Evolutionary conservation across 2,888 invertebrate genomes (phyloP), one percentile per base, ranked within the genome.

Genomic region (Leptogaster cylindrica): DNA sequence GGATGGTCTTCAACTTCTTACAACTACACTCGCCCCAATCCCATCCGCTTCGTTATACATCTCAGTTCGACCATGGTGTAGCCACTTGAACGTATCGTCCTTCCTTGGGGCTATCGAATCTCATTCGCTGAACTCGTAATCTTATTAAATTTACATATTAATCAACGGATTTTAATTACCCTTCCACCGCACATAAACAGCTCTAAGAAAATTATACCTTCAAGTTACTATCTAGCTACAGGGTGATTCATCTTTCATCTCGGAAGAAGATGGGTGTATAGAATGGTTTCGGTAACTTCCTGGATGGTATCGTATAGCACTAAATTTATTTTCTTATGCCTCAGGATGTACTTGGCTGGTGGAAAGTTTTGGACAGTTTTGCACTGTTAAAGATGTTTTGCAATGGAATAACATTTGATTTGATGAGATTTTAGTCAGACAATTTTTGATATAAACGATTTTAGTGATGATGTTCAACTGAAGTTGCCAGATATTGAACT

Each of bases 21-120:
- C n/a, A 44, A 10, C 10, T 27, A 23, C 16, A 18, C 14, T 44
- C 18, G 14, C 39, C 18, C 14, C 10, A 7, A 10, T 6, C 23
- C 5, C 39, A 12, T 36, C 39, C 10, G 16, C 12, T 25, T 23
- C 8, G 16, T 41, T 7, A 33, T 36, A 14, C 27, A n/a, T 23
- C n/a, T 27, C 48, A 1, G 10, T n/a, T 33, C 16, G 44, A n/a
- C 10, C 23, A 7, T 10, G 46, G 12, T n/a, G 12, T 16, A 33
- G 25, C 61, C n/a, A 36, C 16, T 23, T 51, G 28, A 28, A 51
- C 51, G 51, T 51, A 51, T 82, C 81, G 81, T 77, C 77, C 76
- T 79, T 67, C 80, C 78, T 71, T 67, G 51, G 64, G 78, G 79
- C 82, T 82, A 85, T 70, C 66, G 65, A 71, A 71, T 77, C 87